Conservation (phyloP, 2,888 invertebrate genomes). For the Meteorus colon region DNA sequence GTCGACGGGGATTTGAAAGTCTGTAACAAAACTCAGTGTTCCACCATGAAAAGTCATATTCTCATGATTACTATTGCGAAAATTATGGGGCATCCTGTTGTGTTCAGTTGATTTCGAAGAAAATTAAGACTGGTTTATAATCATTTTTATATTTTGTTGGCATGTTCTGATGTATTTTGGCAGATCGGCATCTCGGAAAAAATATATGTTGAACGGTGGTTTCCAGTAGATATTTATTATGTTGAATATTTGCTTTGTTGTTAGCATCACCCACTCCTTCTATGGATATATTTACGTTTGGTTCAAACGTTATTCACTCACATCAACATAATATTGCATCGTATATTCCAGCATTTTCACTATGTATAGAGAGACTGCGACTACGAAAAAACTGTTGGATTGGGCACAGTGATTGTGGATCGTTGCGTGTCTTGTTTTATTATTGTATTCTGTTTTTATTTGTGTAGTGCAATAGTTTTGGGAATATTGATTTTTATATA, state of each 20-base stretch:
- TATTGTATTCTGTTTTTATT: constrained; percentile 35
- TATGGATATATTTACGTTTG: not conserved
- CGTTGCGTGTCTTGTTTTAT: constrained; percentile 44
- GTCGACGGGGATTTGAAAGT: constrained; percentile 23
- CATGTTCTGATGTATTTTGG: not conserved
- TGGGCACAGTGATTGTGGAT: constrained; percentile 52
- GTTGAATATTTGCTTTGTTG: constrained; percentile 39
- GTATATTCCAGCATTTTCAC: constrained; percentile 33
- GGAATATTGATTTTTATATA: constrained; percentile 23
- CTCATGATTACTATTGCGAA: not conserved
- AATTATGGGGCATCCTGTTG: not conserved
- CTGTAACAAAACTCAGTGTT: constrained; percentile 11
- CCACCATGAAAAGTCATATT: not conserved
- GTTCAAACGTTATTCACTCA: constrained; percentile 34
- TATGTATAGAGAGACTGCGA: constrained; percentile 33
- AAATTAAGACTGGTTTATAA: constrained; percentile 24
- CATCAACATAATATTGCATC: constrained; percentile 40
- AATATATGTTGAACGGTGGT: constrained; percentile 48
- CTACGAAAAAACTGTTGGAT: constrained; percentile 46
- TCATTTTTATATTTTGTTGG: not conserved
- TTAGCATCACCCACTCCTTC: not conserved
- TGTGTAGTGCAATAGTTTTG: constrained; percentile 30
- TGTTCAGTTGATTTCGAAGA: not conserved
- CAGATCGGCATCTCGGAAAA: constrained; percentile 30
- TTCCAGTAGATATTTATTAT: constrained; percentile 53